Evolutionary conservation across 2,888 invertebrate genomes (phyloP), one percentile per base, ranked within the genome.

Genomic region (Drosophila anomelani): DNA sequence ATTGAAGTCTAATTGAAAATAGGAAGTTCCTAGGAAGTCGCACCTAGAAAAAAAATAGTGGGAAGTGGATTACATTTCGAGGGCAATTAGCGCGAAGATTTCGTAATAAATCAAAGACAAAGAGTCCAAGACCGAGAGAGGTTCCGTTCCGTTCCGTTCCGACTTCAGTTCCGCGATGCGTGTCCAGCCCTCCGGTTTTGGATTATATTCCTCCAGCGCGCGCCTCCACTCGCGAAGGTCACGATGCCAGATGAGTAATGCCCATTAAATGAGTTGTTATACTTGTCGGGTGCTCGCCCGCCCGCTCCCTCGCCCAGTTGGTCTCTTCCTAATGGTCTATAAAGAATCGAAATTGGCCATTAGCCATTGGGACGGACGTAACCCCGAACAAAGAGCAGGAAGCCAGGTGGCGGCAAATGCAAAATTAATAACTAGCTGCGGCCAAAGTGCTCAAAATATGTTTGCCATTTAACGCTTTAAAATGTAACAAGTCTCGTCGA

Each of bases 1-100:
- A 85, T 85, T 80, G 75, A 78, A 67, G 80, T 81, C 81, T 87
- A 87, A 85, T 89, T 83, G 83, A 75, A 88, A 83, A 76, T 56
- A 85, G 85, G 85, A 85, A 85, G 90, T 79, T 64, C 73, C 15
- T 32, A 32, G 56, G 47, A 55, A 70, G 53, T 55, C 49, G 53
- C 47, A 47, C 57, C 56, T 29, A 41, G 66, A 61, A 58, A 74
- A 47, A 20, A 34, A 56, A 72, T 8, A 9, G 23, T 77, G 84
- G 81, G 78, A 84, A 75, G 68, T 86, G 77, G 59, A 67, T 89
- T 88, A 85, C 90, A 85, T 89, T 60, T 82, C 77, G 77, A 73
- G 63, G 75, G 58, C 64, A 78, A 69, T 78, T 60, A 51, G 55
- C 43, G 54, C 76, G 59, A 81, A 83, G 66, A 69, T 69, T 71